These are phyloP conservation scores for Phataginus tricuspis DNA, from an alignment of 2,797 vertebrate genomes.

Conservation along the genomic window DNA sequence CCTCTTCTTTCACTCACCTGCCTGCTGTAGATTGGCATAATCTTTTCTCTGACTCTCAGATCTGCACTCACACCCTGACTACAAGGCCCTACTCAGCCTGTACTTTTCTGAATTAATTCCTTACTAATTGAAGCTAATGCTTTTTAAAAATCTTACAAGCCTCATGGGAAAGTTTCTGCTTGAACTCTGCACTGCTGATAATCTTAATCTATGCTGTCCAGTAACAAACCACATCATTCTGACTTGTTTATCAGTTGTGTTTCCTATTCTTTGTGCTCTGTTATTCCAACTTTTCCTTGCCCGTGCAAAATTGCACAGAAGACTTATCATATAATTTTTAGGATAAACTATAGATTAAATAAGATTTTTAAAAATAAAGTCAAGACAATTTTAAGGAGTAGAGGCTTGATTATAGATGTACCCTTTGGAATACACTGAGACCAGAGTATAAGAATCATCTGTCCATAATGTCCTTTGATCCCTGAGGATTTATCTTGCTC, in stretches of 20 bases:
- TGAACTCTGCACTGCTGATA: conserved; percentile 74
- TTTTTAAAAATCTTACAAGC: conserved; percentile 33
- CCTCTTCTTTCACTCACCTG: neutral
- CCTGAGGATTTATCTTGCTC: neutral
- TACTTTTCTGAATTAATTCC: conserved; percentile 10
- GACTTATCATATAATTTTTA: neutral
- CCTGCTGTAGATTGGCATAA: neutral
- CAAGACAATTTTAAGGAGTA: neutral
- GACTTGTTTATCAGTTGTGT: conserved; percentile 63
- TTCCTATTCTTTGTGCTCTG: conserved; percentile 35
- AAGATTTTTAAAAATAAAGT: neutral
- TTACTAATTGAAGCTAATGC: conserved; percentile 51
- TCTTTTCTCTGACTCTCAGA: neutral
- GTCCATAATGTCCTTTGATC: neutral
- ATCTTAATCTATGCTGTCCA: conserved; percentile 51
- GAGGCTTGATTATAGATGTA: neutral
- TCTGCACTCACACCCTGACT: neutral
- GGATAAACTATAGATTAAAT: neutral
- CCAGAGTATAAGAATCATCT: accelerated
- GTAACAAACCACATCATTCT: conserved; percentile 37
- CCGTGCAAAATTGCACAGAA: neutral
- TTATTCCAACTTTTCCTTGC: neutral
- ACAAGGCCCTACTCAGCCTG: neutral
- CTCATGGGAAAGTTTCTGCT: conserved; percentile 65
- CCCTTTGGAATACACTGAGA: neutral